A percentile compares a stretch with the other conserved stretches of the same genome.
phyloP scores from a whole-genome alignment of 2,113 vertebrate genomes.

The Tiliqua scincoides region DNA sequence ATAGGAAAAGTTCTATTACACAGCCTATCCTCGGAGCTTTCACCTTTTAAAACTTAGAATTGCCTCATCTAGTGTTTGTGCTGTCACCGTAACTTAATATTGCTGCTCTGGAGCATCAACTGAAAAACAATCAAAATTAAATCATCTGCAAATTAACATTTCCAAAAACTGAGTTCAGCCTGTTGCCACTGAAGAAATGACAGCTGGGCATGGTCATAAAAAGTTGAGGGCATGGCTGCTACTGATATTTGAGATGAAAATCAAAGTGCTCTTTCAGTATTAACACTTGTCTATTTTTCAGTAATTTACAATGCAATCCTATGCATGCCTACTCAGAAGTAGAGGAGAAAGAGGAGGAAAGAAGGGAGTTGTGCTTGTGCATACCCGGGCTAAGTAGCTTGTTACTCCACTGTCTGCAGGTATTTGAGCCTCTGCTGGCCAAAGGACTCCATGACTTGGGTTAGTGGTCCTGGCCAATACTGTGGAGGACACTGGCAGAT shows the following conservation, averaged over 20 bases:
- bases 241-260: neutral
- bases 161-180: constrained; percentile 2
- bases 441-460: too few species aligned
- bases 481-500: too few species aligned
- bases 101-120: neutral
- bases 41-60: neutral
- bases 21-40: neutral
- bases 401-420: too few species aligned
- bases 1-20: neutral
- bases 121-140: neutral
- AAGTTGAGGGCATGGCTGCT: neutral
- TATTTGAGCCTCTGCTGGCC: too few species aligned
- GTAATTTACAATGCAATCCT: too few species aligned
- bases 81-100: neutral
- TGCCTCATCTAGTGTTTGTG: neutral
- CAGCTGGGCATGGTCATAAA: neutral
- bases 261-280: neutral
- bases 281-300: neutral
- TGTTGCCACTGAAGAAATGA: neutral
- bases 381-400: too few species aligned
- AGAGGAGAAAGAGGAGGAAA: too few species aligned
- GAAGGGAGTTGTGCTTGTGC: too few species aligned
- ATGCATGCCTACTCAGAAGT: too few species aligned
- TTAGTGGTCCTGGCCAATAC: too few species aligned
- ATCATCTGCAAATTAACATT: neutral